These are phyloP conservation scores for Pangasius krempfi DNA, from an alignment of 2,797 vertebrate species.

Conservation along the genomic window DNA sequence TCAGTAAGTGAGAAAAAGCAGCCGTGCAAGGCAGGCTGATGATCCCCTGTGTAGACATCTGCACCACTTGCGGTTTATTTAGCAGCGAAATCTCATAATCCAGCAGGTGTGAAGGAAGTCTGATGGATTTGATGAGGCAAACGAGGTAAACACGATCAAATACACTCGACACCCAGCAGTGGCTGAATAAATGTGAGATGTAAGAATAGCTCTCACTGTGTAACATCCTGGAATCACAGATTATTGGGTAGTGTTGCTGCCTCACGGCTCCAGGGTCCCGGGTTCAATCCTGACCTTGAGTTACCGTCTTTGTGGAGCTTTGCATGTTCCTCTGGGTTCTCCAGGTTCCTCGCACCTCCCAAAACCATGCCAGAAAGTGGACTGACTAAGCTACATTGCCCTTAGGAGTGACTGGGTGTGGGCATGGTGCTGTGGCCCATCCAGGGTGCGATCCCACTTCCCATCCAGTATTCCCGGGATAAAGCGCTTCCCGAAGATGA, in stretches of 20 bases:
- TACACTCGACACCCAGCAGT: slow-evolving; percentile 33
- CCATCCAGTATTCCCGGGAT: neutral
- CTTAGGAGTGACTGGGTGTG: neutral
- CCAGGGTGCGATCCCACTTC: neutral
- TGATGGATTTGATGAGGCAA: slow-evolving; percentile 48
- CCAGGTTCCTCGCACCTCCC: neutral
- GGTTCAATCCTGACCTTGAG: too few relatives aligned
- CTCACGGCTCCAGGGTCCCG: neutral
- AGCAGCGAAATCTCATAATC: slow-evolving; percentile 54
- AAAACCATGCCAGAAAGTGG: neutral
- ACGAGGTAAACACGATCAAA: slow-evolving; percentile 42
- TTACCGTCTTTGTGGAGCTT: neutral
- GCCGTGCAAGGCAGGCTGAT: slow-evolving; percentile 36
- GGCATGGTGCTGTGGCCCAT: neutral
- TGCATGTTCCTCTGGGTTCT: neutral
- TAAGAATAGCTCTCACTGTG: slow-evolving; percentile 10
- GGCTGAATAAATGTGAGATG: slow-evolving; percentile 5
- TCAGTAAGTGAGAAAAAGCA: slow-evolving; percentile 28
- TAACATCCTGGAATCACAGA: neutral
- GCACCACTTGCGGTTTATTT: slow-evolving; percentile 50
- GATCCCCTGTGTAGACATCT: slow-evolving; percentile 42
- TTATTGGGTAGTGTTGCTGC: neutral
- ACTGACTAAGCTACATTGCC: too few relatives aligned
- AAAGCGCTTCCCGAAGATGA: neutral
- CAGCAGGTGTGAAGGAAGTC: slow-evolving; percentile 54